These are phyloP conservation scores for Selene dorsalis DNA, from an alignment of 2,797 vertebrate genomes.

Conservation along the genomic window DNA sequence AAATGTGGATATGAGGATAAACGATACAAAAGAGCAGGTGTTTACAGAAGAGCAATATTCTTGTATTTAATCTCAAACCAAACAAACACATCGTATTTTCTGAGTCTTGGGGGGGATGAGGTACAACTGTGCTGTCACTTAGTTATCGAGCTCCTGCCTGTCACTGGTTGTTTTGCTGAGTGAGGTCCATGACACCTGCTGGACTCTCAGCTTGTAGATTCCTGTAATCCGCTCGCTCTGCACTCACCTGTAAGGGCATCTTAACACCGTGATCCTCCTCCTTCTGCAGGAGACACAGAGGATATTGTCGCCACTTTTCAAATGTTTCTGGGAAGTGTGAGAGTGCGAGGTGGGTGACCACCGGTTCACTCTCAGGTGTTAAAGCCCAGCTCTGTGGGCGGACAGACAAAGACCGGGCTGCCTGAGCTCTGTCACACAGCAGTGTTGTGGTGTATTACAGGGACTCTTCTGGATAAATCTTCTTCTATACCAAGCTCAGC, in stretches of 20 bases:
- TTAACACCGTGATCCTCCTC: constrained; percentile 47
- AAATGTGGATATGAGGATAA: too few species aligned
- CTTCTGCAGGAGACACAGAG: constrained; percentile 16
- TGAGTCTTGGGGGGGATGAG: background rate
- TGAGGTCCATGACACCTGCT: constrained; percentile 16
- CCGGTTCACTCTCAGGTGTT: constrained; percentile 44
- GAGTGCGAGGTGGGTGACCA: constrained; percentile 44
- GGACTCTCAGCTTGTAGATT: constrained; percentile 7
- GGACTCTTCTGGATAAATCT: constrained; percentile 47
- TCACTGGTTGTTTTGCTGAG: constrained; percentile 17
- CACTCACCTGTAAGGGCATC: constrained; percentile 46
- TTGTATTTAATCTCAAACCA: background rate
- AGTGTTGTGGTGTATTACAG: constrained; percentile 32
- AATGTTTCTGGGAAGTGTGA: constrained; percentile 46
- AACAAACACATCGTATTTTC: constrained; percentile 11
- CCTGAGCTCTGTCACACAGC: constrained; percentile 31
- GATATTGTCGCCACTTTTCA: constrained; percentile 29
- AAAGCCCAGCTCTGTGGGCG: constrained; percentile 64
- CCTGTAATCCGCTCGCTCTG: constrained; percentile 11
- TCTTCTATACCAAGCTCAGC: constrained; percentile 25
- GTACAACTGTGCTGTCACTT: background rate
- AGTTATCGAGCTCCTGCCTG: background rate
- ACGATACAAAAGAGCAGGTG: too few species aligned
- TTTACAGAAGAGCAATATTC: too few species aligned
- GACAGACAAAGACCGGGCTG: constrained; percentile 39